Base-by-base conservation (phyloP, 2,113 vertebrate species). In the Heterochromis multidens region DNA sequence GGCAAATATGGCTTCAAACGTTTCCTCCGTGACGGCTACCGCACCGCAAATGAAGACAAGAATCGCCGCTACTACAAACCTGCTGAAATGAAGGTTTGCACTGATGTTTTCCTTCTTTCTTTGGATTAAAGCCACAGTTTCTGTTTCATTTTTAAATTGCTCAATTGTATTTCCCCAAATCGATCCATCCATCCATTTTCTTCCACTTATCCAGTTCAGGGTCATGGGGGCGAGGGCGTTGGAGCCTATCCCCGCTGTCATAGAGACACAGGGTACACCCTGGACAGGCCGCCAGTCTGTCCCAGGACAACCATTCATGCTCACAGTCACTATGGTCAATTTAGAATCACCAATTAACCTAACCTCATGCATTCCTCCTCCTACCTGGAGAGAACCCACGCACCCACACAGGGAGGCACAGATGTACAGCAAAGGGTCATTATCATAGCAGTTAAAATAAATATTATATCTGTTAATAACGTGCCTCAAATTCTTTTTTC, bases 11-110 rank as follows among this genome's bases (percentile, higher is more conserved):
- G 99, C 21, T 99, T 99, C 92, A 99, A 99, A 25, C 97, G 99
- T 9, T 99, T 98, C 94, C 94, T 99, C 85, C 95, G 98, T 27
- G 99, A 99, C 10, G 99, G 99, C 5, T 99, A 98, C 90, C 94
- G 98, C 72, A 99, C 99, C 0, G 93, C 98, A 0, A 95, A 99
- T 60, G 99, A 99, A 90, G 99, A 99, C 94, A 95, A 95, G 92
- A 96, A 96, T 0, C 96, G 98, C 1, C 95, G 96, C 49, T 97
- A 98, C 78, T 99, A 99, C 86, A 98, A 97, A 90, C 97, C 98
- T n/a, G 98, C 99, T 6, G 99, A 99, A 89, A 99, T 99, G 94
- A 99, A 99, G 98, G 98, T 99, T 92, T 29, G 93, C 70, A n/a
- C 23, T 60, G 2, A 6, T 16, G 4, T 70, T 56, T 31, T 57